These are phyloP conservation scores for Noctua fimbriata DNA, from an alignment of 2,888 invertebrate species.

Conservation along the genomic window DNA sequence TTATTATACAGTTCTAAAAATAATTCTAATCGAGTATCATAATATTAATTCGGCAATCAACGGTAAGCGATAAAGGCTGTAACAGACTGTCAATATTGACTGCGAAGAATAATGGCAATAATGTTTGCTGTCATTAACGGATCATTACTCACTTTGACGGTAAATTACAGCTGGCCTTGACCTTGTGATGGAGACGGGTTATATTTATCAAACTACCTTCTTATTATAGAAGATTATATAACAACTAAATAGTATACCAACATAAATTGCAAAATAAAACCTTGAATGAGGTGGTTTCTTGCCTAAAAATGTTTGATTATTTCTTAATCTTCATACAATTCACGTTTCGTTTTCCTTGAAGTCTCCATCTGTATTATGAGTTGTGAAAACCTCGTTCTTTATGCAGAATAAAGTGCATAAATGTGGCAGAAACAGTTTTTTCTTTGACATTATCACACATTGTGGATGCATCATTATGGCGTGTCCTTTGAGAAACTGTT, in stretches of 20 bases:
- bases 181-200: slow-evolving; percentile 18
- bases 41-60: slow-evolving; percentile 53
- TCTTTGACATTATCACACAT: slow-evolving; percentile 17
- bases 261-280: background rate
- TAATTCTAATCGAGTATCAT: slow-evolving; percentile 37
- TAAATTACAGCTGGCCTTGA: slow-evolving; percentile 43
- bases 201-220: slow-evolving; percentile 30
- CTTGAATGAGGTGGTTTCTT: background rate
- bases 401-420: background rate
- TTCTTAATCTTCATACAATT: background rate
- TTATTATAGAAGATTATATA: slow-evolving; percentile 14
- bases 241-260: background rate
- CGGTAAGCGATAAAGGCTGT: slow-evolving; percentile 43
- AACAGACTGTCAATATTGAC: slow-evolving; percentile 53
- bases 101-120: slow-evolving; percentile 54
- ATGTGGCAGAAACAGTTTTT: slow-evolving; percentile 11
- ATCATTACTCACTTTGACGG: slow-evolving; percentile 58
- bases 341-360: no score
- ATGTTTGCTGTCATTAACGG: slow-evolving; percentile 56
- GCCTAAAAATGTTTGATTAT: background rate
- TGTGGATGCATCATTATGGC: slow-evolving; percentile 47
- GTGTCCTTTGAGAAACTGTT: slow-evolving; percentile 29
- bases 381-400: background rate
- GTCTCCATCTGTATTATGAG: background rate
- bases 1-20: slow-evolving; percentile 1